phyloP scores from a whole-genome alignment of 2,113 vertebrate species.

The Kryptolebias marmoratus region DNA sequence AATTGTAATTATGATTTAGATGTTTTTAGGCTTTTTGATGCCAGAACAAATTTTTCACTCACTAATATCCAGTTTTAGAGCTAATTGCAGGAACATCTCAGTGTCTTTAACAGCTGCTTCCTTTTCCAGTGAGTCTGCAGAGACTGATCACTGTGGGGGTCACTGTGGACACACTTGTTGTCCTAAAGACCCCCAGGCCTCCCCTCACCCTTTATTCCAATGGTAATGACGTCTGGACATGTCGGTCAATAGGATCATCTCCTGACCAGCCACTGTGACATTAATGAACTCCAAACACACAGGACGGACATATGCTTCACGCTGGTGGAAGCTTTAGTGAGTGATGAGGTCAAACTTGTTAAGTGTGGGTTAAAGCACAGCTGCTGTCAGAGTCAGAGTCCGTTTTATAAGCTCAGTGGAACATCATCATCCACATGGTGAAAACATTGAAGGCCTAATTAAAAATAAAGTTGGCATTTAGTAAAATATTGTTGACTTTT shows the following conservation, averaged over 20 bases:
- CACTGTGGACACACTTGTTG: conserved; percentile 18
- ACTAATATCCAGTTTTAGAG: too few species aligned
- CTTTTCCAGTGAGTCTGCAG: conserved; percentile 14
- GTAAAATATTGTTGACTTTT: too few species aligned
- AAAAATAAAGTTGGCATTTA: too few species aligned
- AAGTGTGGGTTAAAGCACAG: conserved; percentile 7
- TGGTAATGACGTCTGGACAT: conserved; percentile 74
- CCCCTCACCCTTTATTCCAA: conserved; percentile 65
- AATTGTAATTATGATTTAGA: too few species aligned
- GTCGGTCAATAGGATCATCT: conserved; percentile 70
- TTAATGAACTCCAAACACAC: conserved; percentile 78
- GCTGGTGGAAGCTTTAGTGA: conserved; percentile 29
- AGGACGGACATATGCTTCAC: conserved; percentile 59
- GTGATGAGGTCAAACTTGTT: conserved; percentile 46
- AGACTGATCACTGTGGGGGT: conserved; percentile 17
- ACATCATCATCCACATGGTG: background rate
- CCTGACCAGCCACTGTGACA: conserved; percentile 77
- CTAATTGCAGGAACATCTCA: too few species aligned
- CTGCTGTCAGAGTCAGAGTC: background rate
- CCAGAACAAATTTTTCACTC: too few species aligned
- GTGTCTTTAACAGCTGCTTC: background rate
- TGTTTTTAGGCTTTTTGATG: too few species aligned
- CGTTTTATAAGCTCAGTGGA: background rate
- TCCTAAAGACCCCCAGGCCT: conserved; percentile 11
- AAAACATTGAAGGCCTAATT: too few species aligned